These are phyloP conservation scores for Macropis europaea DNA, from an alignment of 2,888 invertebrate genomes.

Conservation along the genomic window DNA sequence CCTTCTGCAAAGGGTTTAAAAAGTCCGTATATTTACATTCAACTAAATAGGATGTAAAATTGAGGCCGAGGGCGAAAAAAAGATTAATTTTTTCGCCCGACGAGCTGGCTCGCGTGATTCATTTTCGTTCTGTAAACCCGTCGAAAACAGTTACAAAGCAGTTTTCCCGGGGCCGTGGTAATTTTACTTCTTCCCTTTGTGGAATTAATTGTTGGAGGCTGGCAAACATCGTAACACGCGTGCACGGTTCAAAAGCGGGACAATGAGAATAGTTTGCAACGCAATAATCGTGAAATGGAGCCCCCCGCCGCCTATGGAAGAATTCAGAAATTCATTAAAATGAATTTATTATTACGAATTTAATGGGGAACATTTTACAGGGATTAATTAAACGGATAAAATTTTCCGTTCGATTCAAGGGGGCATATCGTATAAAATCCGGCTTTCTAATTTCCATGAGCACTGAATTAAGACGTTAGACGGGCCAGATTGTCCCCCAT, in stretches of 20 bases:
- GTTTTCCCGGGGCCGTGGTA: constrained; percentile 8
- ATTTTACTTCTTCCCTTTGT: constrained; percentile 36
- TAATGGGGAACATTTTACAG: no score
- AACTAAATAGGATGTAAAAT: neutral
- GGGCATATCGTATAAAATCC: no score
- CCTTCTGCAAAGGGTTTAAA: no score
- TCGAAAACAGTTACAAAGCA: constrained; percentile 40
- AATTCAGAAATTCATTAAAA: no score
- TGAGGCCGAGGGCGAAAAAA: neutral
- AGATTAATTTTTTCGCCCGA: constrained; percentile 6
- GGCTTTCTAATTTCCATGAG: constrained; percentile 6
- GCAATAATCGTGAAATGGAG: constrained; percentile 5
- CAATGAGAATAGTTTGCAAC: constrained; percentile 1
- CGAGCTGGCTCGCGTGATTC: neutral
- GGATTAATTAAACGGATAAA: neutral
- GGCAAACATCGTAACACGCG: constrained; percentile 17
- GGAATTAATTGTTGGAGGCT: constrained; percentile 40
- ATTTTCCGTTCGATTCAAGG: neutral
- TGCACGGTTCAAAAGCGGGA: constrained; percentile 24
- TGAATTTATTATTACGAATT: no score
- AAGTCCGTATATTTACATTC: no score
- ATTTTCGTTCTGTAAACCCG: constrained; percentile 16
- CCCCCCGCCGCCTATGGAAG: no score
- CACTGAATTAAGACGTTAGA: constrained; percentile 9
- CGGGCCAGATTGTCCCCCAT: neutral